A percentile compares a stretch with the other conserved stretches of the same genome.
phyloP scores from a whole-genome alignment of 2,113 vertebrate genomes.

The Sardina pilchardus region DNA sequence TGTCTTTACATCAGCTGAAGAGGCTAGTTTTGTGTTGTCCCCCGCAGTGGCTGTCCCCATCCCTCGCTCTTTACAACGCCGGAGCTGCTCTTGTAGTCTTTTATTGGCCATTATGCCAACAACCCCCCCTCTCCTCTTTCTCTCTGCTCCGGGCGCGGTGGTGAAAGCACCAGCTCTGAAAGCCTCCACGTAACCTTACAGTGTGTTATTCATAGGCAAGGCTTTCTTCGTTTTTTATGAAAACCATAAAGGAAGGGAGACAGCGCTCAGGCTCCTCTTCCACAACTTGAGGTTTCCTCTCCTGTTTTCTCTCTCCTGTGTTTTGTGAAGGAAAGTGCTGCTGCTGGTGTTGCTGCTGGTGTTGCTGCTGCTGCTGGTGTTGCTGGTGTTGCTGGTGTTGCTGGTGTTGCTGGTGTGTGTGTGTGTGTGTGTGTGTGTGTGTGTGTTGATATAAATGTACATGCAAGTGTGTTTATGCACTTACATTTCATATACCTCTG shows the following conservation, averaged over 20 bases:
- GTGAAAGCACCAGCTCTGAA: constrained; percentile 26
- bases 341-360: too few relatives aligned
- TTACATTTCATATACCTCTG: too few relatives aligned
- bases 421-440: background rate
- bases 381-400: too few relatives aligned
- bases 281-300: background rate
- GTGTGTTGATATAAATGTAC: too few relatives aligned
- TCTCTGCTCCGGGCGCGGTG: constrained; percentile 17
- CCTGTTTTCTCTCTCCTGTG: constrained; percentile 7
- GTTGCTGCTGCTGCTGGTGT: too few relatives aligned
- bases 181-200: constrained; percentile 27
- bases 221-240: constrained; percentile 16
- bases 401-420: too few relatives aligned
- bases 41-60: background rate
- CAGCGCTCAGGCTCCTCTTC: constrained; percentile 31
- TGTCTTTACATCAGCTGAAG: background rate
- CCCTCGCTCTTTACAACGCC: background rate
- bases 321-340: constrained; percentile 9
- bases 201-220: constrained; percentile 38
- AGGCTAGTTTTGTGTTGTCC: background rate
- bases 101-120: background rate
- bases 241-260: background rate
- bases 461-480: background rate
- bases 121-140: background rate
- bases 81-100: background rate